phyloP scores from a whole-genome alignment of 1,140 invertebrate genomes.

The Adoxophyes honmai region DNA sequence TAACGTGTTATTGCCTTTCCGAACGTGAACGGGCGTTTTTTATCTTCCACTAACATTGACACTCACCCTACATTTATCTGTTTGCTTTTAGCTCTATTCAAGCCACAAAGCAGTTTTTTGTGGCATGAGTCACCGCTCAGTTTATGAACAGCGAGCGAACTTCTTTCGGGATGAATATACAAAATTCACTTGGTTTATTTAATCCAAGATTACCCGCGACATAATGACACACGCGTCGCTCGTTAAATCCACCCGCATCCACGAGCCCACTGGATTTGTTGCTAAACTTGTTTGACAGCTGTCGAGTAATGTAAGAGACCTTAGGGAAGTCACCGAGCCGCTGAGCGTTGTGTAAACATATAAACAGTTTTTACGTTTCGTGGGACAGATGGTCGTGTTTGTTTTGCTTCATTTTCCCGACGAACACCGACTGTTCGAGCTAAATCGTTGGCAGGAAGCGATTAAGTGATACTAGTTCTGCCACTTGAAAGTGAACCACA shows the following conservation, averaged over 20 bases:
- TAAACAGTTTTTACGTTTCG: neutral
- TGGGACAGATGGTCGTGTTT: slow-evolving; percentile 1
- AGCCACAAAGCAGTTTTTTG: neutral
- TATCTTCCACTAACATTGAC: slow-evolving; percentile 12
- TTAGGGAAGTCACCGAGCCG: slow-evolving; percentile 16
- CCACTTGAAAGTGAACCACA: slow-evolving; percentile 4
- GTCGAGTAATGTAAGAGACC: slow-evolving; percentile 27
- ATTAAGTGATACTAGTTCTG: slow-evolving; percentile 8
- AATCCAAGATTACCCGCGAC: slow-evolving; percentile 4
- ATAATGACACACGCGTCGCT: slow-evolving; percentile 12
- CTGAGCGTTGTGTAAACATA: slow-evolving; percentile 21
- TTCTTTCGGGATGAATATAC: slow-evolving; percentile 8
- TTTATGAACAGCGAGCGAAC: no score
- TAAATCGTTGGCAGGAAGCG: neutral
- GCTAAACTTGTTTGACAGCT: slow-evolving; percentile 34
- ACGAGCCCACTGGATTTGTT: slow-evolving; percentile 25
- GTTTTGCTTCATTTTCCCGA: neutral
- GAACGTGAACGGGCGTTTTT: neutral
- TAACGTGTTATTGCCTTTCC: slow-evolving; percentile 2
- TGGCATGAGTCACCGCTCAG: neutral
- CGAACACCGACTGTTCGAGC: neutral
- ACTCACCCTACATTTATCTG: slow-evolving; percentile 8
- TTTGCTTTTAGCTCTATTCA: slow-evolving; percentile 5
- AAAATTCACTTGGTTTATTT: neutral
- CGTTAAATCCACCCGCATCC: neutral